A percentile compares a stretch with the other conserved stretches of the same genome.
Evolutionary conservation across 2,888 invertebrate species (phyloP).

Genomic region (Lasiommata megera): DNA sequence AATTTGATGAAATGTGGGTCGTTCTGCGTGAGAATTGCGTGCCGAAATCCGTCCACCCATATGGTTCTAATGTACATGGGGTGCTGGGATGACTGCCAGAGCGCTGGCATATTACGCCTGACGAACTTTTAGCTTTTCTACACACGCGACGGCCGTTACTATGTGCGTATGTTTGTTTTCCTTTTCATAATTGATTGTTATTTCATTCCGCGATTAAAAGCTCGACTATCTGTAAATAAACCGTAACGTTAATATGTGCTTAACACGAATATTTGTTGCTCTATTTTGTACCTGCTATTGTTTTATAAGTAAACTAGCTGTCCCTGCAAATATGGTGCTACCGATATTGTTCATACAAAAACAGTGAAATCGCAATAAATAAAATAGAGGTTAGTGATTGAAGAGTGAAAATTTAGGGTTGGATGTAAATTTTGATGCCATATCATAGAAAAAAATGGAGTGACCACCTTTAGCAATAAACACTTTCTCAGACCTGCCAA

Average conservation of each 20-base stretch:
- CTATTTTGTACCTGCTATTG: background rate
- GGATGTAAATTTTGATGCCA: too few relatives aligned
- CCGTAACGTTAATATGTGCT: conserved; percentile 18
- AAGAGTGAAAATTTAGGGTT: too few relatives aligned
- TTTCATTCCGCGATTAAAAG: conserved; percentile 20
- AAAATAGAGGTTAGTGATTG: too few relatives aligned
- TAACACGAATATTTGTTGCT: conserved; percentile 20
- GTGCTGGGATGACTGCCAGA: conserved; percentile 83
- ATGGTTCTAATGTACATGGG: conserved; percentile 83
- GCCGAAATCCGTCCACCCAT: conserved; percentile 88
- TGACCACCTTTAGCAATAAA: too few relatives aligned
- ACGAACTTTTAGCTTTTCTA: conserved; percentile 39
- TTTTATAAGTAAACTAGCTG: too few relatives aligned
- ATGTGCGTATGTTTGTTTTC: conserved; percentile 44
- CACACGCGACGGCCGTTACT: conserved; percentile 54
- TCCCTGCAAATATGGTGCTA: too few relatives aligned
- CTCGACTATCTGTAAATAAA: conserved; percentile 22
- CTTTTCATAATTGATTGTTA: conserved; percentile 59
- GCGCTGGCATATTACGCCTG: conserved; percentile 73
- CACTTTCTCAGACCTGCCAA: too few relatives aligned
- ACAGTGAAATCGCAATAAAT: too few relatives aligned
- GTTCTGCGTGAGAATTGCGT: conserved; percentile 84
- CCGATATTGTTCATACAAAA: too few relatives aligned
- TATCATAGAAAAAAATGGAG: too few relatives aligned
- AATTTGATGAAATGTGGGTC: conserved; percentile 74